Evolutionary conservation across 2,113 vertebrate genomes (phyloP).

Genomic region (Ifrita kowaldi): DNA sequence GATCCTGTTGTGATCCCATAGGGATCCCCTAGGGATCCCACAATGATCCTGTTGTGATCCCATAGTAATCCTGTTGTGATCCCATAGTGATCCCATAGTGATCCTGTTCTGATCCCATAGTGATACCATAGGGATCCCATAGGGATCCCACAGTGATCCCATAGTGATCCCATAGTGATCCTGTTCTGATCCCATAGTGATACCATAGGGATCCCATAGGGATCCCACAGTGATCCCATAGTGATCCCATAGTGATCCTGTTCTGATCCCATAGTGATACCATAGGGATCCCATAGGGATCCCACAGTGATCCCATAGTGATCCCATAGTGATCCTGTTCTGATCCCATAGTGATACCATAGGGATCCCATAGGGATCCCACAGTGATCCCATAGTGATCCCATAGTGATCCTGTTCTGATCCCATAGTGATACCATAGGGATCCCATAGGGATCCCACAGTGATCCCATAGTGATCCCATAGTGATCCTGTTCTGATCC

Average conservation of each 20-base stretch:
- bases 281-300: too few species aligned
- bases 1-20: background rate
- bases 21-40: background rate
- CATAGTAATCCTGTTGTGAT: fast-evolving
- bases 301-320: background rate
- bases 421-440: too few species aligned
- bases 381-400: background rate
- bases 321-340: fast-evolving
- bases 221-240: fast-evolving
- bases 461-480: background rate
- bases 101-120: too few species aligned
- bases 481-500: background rate
- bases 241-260: fast-evolving
- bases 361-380: too few species aligned
- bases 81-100: too few species aligned
- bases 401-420: fast-evolving
- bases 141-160: fast-evolving
- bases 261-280: too few species aligned
- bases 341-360: too few species aligned
- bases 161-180: background rate
- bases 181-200: background rate
- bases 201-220: background rate
- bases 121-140: background rate
- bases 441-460: too few species aligned
- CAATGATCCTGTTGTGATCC: background rate